Conservation (phyloP, 2,113 vertebrate genomes). For the Lampris megalopsis region DNA sequence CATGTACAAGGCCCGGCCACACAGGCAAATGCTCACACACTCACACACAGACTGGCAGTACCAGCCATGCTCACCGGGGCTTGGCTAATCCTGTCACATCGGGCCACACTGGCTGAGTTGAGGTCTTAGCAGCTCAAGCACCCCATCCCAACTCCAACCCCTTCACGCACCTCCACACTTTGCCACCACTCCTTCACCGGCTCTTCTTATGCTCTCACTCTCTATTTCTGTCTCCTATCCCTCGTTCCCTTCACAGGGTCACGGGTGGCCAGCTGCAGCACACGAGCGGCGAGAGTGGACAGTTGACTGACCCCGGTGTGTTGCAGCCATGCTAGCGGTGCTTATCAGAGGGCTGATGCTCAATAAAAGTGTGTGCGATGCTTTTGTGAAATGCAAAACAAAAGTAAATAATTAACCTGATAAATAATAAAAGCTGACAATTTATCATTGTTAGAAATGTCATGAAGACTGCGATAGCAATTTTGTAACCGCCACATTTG, state of each 20-base stretch:
- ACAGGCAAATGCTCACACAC: slow-evolving; percentile 11
- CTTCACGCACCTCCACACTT: slow-evolving; percentile 59
- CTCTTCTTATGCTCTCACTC: slow-evolving; percentile 45
- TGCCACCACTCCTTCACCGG: slow-evolving; percentile 49
- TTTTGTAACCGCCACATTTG: too few species aligned
- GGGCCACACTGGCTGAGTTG: slow-evolving; percentile 75
- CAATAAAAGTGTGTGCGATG: neutral
- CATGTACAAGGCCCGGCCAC: slow-evolving; percentile 9
- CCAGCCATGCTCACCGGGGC: slow-evolving; percentile 82
- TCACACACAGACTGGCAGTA: slow-evolving; percentile 55
- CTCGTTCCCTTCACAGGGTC: slow-evolving; percentile 75
- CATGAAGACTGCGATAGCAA: too few species aligned
- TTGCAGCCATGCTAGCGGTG: slow-evolving; percentile 13
- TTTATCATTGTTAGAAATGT: neutral
- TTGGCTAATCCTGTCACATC: slow-evolving; percentile 86
- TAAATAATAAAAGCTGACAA: neutral
- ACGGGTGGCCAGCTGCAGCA: slow-evolving; percentile 52
- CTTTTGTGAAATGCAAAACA: neutral
- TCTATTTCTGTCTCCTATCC: slow-evolving; percentile 33
- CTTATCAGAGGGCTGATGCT: slow-evolving; percentile 30
- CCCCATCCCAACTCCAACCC: slow-evolving; percentile 14
- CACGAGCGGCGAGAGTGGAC: slow-evolving; percentile 50
- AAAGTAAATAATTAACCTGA: neutral
- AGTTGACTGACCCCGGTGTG: slow-evolving; percentile 50
- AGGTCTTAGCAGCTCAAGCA: slow-evolving; percentile 66